Base-by-base conservation (phyloP, 2,113 vertebrate genomes). In the Apus apus region DNA sequence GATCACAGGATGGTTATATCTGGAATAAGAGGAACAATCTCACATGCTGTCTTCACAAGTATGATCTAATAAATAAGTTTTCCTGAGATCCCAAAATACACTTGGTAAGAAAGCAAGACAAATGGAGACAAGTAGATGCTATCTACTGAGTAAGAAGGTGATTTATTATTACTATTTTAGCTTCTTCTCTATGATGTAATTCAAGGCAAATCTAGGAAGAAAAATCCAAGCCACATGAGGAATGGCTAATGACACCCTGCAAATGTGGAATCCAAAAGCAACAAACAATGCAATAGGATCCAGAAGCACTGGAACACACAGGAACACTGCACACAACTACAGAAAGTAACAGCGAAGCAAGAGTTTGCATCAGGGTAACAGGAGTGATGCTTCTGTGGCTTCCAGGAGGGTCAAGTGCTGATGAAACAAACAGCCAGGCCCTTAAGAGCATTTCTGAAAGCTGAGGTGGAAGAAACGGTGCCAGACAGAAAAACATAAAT, bases 361-460 rank as follows among this genome's bases (percentile, higher is more conserved):
- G 36, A 13, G 15, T 25, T 43, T 25, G 34, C 57, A 53, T 13
- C 23, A 23, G 62, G 29, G 38, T 18, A 19, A 45, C 10, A 4
- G 0, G 1, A 61, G 22, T 0, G 1, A 50, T 14, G 65, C 30
- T 43, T 16, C 77, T 12, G n/a, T 18, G 65, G 64, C 80, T 76
- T 64, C 58, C 68, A 54, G 62, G 62, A 29, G 36, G 40, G 81
- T 8, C 34, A 29, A 38, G 62, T 9, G 29, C 32, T 76, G 72
- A 29, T 50, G 8, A 66, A 30, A 36, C 40, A 43, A 43, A 43
- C 40, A 73, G 60, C 58, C 23, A 51, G 8, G 58, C 32, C 16
- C 50, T 60, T 9, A 8, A 46, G 80, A 22, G 38, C 19, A 22
- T 40, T 56, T 53, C 40, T 36, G 40, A 61, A 29, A 60, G 11